phyloP scores from a whole-genome alignment of 2,888 invertebrate genomes.

The Xestobium rufovillosum region DNA sequence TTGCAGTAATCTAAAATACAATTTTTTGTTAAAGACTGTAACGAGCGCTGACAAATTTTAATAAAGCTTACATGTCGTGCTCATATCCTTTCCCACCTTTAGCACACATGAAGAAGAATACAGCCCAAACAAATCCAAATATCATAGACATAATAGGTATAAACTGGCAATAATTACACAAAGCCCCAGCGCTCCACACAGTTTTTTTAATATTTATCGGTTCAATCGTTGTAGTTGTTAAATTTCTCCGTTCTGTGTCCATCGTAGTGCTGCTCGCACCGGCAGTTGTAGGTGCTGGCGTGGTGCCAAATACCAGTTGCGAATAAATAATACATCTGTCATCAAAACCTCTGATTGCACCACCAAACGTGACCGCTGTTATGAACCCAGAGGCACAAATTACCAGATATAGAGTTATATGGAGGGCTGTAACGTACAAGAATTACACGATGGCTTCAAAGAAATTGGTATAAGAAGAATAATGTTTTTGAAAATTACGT shows the following conservation, averaged over 20 bases:
- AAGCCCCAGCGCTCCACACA: conserved; percentile 21
- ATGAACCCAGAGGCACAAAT: conserved; percentile 23
- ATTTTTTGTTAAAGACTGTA: too few relatives aligned
- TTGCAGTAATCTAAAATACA: conserved; percentile 25
- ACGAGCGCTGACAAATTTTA: too few relatives aligned
- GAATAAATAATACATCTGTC: too few relatives aligned
- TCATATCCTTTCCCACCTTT: conserved; percentile 28
- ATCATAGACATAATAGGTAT: conserved; percentile 29
- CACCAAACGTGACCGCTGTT: conserved; percentile 25
- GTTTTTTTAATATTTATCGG: conserved; percentile 17
- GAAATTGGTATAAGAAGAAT: too few relatives aligned
- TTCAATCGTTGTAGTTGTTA: conserved; percentile 14
- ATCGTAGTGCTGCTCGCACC: too few relatives aligned
- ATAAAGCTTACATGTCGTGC: conserved; percentile 29
- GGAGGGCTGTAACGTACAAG: conserved; percentile 23
- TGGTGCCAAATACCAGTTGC: too few relatives aligned
- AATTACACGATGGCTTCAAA: too few relatives aligned
- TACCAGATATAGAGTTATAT: conserved; percentile 22
- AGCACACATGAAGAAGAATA: conserved; percentile 29
- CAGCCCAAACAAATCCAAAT: conserved; percentile 25
- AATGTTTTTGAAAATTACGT: too few relatives aligned
- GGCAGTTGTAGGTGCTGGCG: too few relatives aligned
- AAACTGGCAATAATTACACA: conserved; percentile 29
- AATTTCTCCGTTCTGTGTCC: too few relatives aligned
- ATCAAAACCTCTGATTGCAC: conserved; percentile 27